phyloP scores from a whole-genome alignment of 2,113 vertebrate genomes.

The Spermophilus dauricus region DNA sequence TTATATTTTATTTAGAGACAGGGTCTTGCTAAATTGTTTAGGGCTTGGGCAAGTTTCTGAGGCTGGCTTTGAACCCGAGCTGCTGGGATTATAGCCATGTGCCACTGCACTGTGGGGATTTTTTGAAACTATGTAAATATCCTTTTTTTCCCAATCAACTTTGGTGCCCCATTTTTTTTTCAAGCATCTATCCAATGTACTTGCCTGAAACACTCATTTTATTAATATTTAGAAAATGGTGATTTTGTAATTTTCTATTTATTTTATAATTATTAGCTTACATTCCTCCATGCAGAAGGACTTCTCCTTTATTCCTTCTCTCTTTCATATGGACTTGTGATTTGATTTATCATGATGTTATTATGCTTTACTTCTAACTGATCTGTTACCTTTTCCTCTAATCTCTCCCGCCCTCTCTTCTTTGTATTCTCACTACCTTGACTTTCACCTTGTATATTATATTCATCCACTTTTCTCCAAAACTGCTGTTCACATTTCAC shows the following conservation, averaged over 20 bases:
- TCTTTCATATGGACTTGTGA: not conserved
- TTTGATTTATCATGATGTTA: not conserved
- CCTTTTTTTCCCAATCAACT: not conserved
- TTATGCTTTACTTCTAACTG: not conserved
- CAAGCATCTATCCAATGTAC: not conserved
- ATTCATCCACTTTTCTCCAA: not conserved
- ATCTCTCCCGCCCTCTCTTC: not conserved
- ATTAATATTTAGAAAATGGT: not conserved
- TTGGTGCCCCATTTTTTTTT: not conserved
- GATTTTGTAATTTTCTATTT: slow-evolving; percentile 8
- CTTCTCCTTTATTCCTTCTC: not conserved
- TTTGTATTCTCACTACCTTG: not conserved
- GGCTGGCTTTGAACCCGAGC: too few relatives aligned
- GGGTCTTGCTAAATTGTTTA: too few relatives aligned
- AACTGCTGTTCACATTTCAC: not conserved
- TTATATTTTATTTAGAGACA: too few relatives aligned
- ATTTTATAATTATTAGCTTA: not conserved
- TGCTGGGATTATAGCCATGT: too few relatives aligned
- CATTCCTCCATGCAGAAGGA: not conserved
- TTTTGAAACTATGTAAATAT: not conserved
- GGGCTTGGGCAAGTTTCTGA: too few relatives aligned
- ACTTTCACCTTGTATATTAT: not conserved
- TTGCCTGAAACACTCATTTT: not conserved
- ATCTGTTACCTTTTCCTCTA: not conserved
- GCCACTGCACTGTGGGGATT: too few relatives aligned